Evolutionary conservation across 1,140 invertebrate genomes (phyloP).

Genomic region (Trypoxylus dichotomus): DNA sequence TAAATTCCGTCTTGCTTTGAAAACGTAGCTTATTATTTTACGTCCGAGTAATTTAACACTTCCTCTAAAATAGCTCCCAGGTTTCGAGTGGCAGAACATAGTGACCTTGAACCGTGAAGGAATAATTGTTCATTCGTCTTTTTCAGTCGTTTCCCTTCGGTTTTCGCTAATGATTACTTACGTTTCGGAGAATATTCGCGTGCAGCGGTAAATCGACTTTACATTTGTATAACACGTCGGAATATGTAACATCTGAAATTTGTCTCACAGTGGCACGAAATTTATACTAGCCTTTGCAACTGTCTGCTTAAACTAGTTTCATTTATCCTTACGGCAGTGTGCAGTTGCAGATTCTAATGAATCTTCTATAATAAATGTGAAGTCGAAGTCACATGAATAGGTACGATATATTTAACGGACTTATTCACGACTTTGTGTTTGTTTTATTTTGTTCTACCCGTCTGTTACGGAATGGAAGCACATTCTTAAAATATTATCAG

Average conservation of each 20-base stretch:
- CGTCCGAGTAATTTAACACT: constrained; percentile 1
- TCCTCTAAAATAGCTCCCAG: background rate
- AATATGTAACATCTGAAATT: background rate
- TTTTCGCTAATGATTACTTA: background rate
- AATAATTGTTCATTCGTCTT: background rate
- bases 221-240: background rate
- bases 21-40: constrained; percentile 14
- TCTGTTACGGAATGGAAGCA: too few relatives aligned
- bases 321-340: background rate
- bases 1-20: background rate
- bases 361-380: background rate
- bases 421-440: background rate
- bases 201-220: background rate
- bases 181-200: background rate
- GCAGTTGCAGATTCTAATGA: background rate
- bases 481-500: too few relatives aligned
- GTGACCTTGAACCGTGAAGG: background rate
- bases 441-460: too few relatives aligned
- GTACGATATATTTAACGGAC: background rate
- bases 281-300: background rate
- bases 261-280: background rate
- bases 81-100: background rate
- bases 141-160: background rate
- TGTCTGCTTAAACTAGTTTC: background rate
- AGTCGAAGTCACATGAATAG: background rate